phyloP scores from a whole-genome alignment of 2,888 invertebrate genomes.

The Synanthedon andrenaeformis region DNA sequence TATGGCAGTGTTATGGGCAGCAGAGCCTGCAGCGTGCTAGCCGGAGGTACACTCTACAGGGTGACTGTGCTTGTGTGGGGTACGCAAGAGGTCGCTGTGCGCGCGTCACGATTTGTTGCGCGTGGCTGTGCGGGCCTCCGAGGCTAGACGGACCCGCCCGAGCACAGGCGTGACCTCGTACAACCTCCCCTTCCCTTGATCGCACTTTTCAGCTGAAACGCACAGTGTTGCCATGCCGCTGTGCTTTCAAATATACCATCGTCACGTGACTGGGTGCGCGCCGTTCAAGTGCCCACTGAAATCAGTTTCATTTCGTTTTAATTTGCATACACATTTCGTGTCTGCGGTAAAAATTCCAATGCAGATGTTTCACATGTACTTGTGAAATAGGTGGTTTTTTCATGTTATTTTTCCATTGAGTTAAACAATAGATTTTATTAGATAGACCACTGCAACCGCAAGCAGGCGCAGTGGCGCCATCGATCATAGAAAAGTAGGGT shows the following conservation, averaged over 20 bases:
- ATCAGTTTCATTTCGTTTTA: no score
- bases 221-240: slow-evolving; percentile 39
- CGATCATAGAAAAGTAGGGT: no score
- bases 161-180: slow-evolving; percentile 61
- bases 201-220: slow-evolving; percentile 51
- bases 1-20: slow-evolving; percentile 61
- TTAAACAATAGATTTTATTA: no score
- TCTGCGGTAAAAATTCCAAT: no score
- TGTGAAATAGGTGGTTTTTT: no score
- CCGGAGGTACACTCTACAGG: slow-evolving; percentile 34
- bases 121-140: slow-evolving; percentile 39
- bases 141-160: slow-evolving; percentile 34
- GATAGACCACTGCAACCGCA: no score
- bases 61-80: slow-evolving; percentile 39
- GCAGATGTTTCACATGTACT: no score
- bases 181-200: slow-evolving; percentile 55
- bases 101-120: slow-evolving; percentile 37
- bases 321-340: no score
- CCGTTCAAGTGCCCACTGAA: no score
- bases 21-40: slow-evolving; percentile 45
- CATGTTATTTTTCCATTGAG: no score
- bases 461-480: no score
- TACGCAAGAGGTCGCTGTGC: slow-evolving; percentile 56
- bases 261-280: not conserved
- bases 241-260: not conserved